A percentile compares a stretch with the other conserved stretches of the same genome.
phyloP scores from a whole-genome alignment of 1,140 invertebrate genomes.

The Lordiphosa mommai region DNA sequence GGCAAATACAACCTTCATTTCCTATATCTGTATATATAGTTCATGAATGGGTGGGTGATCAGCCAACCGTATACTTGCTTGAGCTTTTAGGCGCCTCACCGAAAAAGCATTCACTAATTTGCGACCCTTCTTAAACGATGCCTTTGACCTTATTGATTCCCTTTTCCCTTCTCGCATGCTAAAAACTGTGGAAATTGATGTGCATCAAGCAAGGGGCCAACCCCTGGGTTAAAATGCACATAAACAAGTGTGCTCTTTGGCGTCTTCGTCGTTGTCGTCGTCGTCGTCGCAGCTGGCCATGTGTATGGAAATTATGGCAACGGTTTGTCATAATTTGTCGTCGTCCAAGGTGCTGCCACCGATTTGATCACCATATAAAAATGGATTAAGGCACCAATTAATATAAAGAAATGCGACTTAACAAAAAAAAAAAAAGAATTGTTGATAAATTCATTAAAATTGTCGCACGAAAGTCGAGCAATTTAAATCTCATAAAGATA shows the following conservation, averaged over 20 bases:
- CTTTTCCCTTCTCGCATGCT: no score
- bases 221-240: conserved; percentile 53
- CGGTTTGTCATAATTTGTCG: conserved; percentile 65
- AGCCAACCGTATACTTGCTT: no score
- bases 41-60: no score
- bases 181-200: no score
- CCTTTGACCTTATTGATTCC: no score
- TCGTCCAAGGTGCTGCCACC: conserved; percentile 7
- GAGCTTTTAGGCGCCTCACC: no score
- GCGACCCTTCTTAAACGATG: no score
- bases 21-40: no score
- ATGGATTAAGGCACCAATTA: conserved; percentile 36
- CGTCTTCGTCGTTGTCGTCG: no score
- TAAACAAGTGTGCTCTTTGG: conserved; percentile 36
- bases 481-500: conserved; percentile 19
- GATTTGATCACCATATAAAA: conserved; percentile 31
- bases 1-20: no score
- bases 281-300: conserved; percentile 23
- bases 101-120: no score
- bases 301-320: conserved; percentile 29
- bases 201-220: conserved; percentile 6
- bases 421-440: conserved; percentile 2
- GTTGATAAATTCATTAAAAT: conserved; percentile 42
- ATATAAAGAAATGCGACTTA: conserved; percentile 23
- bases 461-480: conserved; percentile 11